These are phyloP conservation scores for Dasyornis broadbenti DNA, from an alignment of 2,113 vertebrate genomes.

Conservation along the genomic window DNA sequence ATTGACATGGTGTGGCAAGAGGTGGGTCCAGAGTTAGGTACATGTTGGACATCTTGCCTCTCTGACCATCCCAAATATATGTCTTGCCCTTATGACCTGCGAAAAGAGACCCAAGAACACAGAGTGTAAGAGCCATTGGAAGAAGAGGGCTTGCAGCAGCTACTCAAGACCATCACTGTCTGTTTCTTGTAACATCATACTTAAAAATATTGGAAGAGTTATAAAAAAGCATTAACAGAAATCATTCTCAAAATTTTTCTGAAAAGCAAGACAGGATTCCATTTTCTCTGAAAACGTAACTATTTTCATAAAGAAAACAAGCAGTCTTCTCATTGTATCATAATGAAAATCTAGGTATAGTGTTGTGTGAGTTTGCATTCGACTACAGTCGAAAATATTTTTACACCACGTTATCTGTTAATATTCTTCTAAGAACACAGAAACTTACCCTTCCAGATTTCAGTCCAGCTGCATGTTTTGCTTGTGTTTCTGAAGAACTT, in stretches of 20 bases:
- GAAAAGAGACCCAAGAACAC: neutral
- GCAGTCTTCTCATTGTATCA: neutral
- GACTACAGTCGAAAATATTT: neutral
- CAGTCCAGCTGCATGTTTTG: neutral
- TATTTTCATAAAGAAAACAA: neutral
- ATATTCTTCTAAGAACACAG: neutral
- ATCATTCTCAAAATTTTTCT: neutral
- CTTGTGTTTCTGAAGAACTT: neutral
- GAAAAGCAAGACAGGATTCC: neutral
- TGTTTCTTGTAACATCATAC: neutral
- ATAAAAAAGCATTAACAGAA: neutral
- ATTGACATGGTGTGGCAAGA: fast-evolving
- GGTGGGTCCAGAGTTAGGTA: neutral
- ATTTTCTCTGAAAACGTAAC: neutral
- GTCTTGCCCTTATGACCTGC: neutral
- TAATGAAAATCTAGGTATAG: neutral
- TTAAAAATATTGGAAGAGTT: neutral
- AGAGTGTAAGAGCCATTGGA: neutral
- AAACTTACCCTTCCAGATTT: neutral
- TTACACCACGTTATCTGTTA: neutral
- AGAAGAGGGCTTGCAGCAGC: neutral
- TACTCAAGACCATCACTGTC: neutral
- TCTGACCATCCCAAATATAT: neutral
- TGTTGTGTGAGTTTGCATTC: neutral
- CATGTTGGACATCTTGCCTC: neutral